Conservation (phyloP, 2,888 invertebrate species). For the Cephalotes varians region DNA sequence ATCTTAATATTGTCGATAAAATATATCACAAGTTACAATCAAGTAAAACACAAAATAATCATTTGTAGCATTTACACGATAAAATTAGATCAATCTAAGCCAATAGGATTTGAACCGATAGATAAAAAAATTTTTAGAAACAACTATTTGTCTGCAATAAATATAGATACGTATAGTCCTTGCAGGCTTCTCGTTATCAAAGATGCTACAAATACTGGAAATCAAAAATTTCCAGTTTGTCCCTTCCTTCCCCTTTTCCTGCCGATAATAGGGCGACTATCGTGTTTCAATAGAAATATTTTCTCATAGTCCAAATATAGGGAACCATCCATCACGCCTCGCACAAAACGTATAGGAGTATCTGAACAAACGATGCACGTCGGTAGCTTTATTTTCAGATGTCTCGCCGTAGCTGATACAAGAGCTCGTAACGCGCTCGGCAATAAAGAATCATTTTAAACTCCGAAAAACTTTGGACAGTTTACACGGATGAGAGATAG, state of each 20-base stretch:
- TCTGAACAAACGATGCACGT: neutral
- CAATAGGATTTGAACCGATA: neutral
- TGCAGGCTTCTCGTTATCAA: neutral
- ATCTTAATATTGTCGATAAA: neutral
- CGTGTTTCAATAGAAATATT: neutral
- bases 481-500: neutral
- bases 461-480: neutral
- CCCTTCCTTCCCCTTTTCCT: no score
- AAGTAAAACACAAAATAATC: neutral
- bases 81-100: neutral
- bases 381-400: constrained; percentile 33
- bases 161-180: neutral
- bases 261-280: neutral
- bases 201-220: neutral
- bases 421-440: neutral
- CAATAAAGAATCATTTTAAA: neutral
- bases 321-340: neutral
- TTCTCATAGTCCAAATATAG: constrained; percentile 23
- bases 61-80: neutral
- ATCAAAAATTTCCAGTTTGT: neutral
- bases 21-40: neutral
- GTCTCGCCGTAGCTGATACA: constrained; percentile 1
- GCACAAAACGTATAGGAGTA: neutral
- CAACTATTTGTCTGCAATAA: neutral
- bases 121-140: neutral